Evolutionary conservation across 1,140 invertebrate species (phyloP), one percentile per base, ranked within the genome.

Genomic region (Brachionus asplanchnoidis): DNA sequence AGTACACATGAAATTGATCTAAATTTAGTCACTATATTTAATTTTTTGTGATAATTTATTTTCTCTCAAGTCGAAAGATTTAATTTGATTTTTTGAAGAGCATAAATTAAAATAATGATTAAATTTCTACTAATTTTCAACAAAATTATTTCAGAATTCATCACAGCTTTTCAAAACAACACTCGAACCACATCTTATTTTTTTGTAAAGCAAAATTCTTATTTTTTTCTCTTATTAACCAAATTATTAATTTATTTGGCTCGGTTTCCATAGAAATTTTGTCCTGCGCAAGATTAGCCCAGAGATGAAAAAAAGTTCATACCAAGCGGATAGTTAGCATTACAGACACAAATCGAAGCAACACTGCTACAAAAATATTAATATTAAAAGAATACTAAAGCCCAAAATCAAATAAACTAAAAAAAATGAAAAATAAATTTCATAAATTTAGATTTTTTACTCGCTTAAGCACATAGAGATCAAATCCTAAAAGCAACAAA

Each of bases 401-500:
- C 17, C 17, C 68, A 42, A 40, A 17, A 40, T 73, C 36, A 73
- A 73, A 73, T 42, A 73, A 36, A 36, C 2, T 40, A 40, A 73
- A 73, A 73, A 70, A 40, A 42, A 73, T 9, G 40, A 42, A 73
- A 73, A 73, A 73, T 20, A 73, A 73, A 70, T 70, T 70, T 70
- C 66, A 70, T 70, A 70, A 70, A 73, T 73, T 73, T 73, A 40
- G 68, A 73, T 40, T 73, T 73, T 73, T 40, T 73, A 40, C 32
- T 73, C 23, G 68, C 68, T 73, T 73, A 73, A 73, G 7, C 68
- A 42, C 68, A 73, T 73, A 73, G 28, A 60, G 53, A 60, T 60
- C 53, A 60, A 60, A 60, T 60, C 53, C 53, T 60, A 60, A 60
- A 60, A 60, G 53, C 53, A 60, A 60, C 20, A 60, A 60, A 60